phyloP scores from a whole-genome alignment of 2,797 vertebrate genomes.

The Xiphorhynchus erythropygius region DNA sequence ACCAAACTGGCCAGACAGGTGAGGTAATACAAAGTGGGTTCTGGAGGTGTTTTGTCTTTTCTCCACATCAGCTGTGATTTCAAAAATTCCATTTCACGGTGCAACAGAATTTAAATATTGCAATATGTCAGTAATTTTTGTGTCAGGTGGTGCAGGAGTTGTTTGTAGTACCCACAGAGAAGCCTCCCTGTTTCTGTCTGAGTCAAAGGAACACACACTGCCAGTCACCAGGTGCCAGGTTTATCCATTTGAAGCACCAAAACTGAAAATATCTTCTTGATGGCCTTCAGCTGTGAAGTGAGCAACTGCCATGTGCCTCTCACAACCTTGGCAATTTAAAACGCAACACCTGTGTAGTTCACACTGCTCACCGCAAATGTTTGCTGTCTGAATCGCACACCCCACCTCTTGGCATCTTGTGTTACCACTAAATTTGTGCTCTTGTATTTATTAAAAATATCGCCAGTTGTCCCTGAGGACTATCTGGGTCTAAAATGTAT shows the following conservation, averaged over 20 bases:
- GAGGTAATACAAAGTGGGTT: background rate
- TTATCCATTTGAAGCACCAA: background rate
- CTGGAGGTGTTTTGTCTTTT: background rate
- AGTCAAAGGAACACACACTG: rapidly evolving
- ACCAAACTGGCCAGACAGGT: background rate
- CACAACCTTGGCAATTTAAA: background rate
- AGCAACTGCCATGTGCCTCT: background rate
- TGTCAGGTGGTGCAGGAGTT: background rate
- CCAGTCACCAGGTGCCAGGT: background rate
- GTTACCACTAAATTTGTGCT: background rate
- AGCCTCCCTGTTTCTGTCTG: background rate
- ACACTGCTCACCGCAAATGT: background rate
- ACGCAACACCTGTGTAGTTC: background rate
- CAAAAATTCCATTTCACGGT: background rate
- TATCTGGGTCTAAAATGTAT: background rate
- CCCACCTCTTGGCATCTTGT: background rate
- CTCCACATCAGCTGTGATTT: background rate
- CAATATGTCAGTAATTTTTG: background rate
- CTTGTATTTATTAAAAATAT: background rate
- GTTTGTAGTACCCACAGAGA: background rate
- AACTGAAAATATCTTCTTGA: background rate
- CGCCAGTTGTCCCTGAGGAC: background rate
- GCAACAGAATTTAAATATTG: background rate
- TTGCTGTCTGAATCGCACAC: background rate
- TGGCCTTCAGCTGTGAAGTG: background rate